Conservation (phyloP, 1,140 invertebrate species). For the Anadara kagoshimensis region DNA sequence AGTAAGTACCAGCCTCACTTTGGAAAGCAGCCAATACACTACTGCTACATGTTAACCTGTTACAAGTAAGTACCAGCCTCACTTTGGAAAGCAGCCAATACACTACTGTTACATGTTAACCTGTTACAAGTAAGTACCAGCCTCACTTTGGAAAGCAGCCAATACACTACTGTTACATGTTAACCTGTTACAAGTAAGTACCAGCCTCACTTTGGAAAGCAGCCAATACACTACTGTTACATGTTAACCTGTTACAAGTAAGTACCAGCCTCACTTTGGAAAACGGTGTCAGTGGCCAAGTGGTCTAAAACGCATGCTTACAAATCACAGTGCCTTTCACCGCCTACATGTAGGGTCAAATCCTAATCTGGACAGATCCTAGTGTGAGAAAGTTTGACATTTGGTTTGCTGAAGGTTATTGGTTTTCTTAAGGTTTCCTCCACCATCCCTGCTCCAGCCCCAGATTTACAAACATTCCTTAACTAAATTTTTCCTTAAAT, state of each 20-base stretch:
- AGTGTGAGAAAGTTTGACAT: no score
- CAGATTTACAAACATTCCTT: no score
- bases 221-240: conserved; percentile 90
- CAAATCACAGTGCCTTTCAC: no score
- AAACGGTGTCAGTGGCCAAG: no score
- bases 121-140: conserved; percentile 77
- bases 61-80: conserved; percentile 73
- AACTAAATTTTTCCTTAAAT: no score
- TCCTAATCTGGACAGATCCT: no score
- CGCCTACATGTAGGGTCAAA: no score
- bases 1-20: conserved; percentile 49
- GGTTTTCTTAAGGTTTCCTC: no score
- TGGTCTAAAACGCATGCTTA: no score
- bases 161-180: conserved; percentile 92
- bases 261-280: conserved; percentile 9
- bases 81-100: conserved; percentile 87
- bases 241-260: conserved; percentile 83
- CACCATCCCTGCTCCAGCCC: no score
- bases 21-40: conserved; percentile 92
- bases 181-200: conserved; percentile 79
- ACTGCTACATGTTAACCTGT: conserved; percentile 87
- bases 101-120: conserved; percentile 89
- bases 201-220: conserved; percentile 75
- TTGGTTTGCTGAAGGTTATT: no score
- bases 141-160: conserved; percentile 79